phyloP scores from a whole-genome alignment of 2,113 vertebrate genomes.

The Cygnus atratus region DNA sequence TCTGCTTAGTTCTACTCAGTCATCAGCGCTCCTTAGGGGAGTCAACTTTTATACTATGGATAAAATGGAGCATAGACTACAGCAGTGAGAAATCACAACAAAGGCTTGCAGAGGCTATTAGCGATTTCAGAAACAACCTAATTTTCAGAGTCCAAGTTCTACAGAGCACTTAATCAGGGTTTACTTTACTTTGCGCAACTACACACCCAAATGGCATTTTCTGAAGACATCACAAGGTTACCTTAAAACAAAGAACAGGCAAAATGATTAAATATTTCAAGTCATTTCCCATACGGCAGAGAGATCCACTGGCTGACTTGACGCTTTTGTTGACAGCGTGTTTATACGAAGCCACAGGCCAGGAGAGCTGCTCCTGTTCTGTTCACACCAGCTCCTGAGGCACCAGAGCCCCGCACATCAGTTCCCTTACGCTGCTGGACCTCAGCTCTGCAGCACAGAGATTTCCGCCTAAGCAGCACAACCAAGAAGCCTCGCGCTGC shows the following conservation, averaged over 20 bases:
- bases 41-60: neutral
- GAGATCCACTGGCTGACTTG: neutral
- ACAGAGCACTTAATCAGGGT: neutral
- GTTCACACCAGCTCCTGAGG: accelerated
- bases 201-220: neutral
- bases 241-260: neutral
- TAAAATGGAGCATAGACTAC: neutral
- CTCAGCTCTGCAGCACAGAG: neutral
- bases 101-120: neutral
- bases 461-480: neutral
- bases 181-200: neutral
- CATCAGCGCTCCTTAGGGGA: neutral
- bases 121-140: neutral
- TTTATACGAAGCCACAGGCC: neutral
- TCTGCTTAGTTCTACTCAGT: neutral
- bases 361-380: neutral
- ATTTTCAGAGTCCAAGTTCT: neutral
- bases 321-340: neutral
- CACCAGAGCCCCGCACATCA: neutral
- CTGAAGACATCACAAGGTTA: accelerated
- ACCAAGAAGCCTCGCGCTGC: accelerated
- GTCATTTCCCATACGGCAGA: neutral
- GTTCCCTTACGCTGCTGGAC: neutral
- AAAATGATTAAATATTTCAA: neutral
- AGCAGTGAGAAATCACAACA: neutral